A percentile compares a stretch with the other conserved stretches of the same genome.
Conservation (phyloP, 2,113 vertebrate genomes). For the Rhodinocichla rosea region DNA sequence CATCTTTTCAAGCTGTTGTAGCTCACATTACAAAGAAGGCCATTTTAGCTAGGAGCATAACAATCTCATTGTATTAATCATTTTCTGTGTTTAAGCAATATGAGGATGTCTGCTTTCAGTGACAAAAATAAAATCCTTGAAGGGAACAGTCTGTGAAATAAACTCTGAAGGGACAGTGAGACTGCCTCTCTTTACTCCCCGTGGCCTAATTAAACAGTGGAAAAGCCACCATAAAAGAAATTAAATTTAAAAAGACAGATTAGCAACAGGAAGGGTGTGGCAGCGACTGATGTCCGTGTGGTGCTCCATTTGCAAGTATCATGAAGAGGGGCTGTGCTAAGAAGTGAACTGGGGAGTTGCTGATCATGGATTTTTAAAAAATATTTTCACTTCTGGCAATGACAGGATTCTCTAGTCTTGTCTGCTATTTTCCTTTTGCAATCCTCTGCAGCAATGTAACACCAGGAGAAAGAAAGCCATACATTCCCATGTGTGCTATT, state of each 20-base stretch:
- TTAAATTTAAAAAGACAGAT: constrained; percentile 81
- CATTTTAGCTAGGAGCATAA: constrained; percentile 14
- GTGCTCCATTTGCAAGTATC: not conserved
- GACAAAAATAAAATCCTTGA: constrained; percentile 61
- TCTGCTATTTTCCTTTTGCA: not conserved
- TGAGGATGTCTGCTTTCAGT: constrained; percentile 40
- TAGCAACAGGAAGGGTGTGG: constrained; percentile 77
- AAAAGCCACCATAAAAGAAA: constrained; percentile 76
- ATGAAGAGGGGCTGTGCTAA: not conserved
- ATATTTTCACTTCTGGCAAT: not conserved
- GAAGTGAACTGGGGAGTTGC: not conserved
- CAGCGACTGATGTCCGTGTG: not conserved
- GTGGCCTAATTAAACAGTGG: constrained; percentile 80
- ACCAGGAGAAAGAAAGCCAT: not conserved
- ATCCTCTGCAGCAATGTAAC: not conserved
- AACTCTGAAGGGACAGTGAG: constrained; percentile 53
- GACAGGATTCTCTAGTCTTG: not conserved
- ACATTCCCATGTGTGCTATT: not conserved
- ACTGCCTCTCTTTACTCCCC: constrained; percentile 68
- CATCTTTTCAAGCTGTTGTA: constrained; percentile 14
- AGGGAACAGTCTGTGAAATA: constrained; percentile 39
- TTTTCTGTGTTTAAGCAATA: constrained; percentile 32
- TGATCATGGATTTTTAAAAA: not conserved
- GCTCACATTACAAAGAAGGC: constrained; percentile 13
- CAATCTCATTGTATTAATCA: constrained; percentile 44